Evolutionary conservation across 2,888 invertebrate genomes (phyloP).

Genomic region (Chloromyia formosa): DNA sequence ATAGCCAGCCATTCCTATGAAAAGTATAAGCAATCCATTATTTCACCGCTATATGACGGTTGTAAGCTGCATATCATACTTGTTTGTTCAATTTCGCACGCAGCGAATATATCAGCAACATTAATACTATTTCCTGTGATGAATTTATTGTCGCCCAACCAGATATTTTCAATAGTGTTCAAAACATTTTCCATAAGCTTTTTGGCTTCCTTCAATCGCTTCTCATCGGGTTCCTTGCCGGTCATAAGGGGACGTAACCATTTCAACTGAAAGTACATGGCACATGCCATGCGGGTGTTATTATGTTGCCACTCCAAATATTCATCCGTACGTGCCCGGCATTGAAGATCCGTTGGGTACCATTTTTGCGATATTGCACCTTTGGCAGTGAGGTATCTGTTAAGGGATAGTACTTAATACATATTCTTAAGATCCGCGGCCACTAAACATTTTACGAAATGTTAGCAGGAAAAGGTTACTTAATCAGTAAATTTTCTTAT

Average conservation of each 20-base stretch:
- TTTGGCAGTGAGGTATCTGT: conserved; percentile 63
- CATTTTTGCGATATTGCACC: conserved; percentile 65
- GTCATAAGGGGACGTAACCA: conserved; percentile 66
- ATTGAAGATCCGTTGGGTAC: conserved; percentile 69
- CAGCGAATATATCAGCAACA: conserved; percentile 79
- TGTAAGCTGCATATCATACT: conserved; percentile 67
- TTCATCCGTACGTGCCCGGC: conserved; percentile 71
- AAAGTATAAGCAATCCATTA: neutral
- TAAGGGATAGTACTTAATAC: too few relatives aligned
- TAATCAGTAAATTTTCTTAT: too few relatives aligned
- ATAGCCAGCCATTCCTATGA: conserved; percentile 70
- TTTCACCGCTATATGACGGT: too few relatives aligned
- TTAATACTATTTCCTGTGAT: conserved; percentile 71
- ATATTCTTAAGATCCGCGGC: too few relatives aligned
- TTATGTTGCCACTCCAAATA: conserved; percentile 76
- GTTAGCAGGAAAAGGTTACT: too few relatives aligned
- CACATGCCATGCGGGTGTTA: conserved; percentile 68
- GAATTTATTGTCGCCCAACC: conserved; percentile 67
- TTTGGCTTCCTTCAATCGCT: conserved; percentile 62
- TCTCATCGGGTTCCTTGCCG: conserved; percentile 63
- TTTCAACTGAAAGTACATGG: conserved; percentile 69
- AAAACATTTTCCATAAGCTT: conserved; percentile 68
- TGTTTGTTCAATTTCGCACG: conserved; percentile 82
- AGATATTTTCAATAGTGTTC: conserved; percentile 69
- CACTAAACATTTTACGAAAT: too few relatives aligned